Conservation (phyloP, 2,113 vertebrate species). For the Brienomyrus brachyistius region DNA sequence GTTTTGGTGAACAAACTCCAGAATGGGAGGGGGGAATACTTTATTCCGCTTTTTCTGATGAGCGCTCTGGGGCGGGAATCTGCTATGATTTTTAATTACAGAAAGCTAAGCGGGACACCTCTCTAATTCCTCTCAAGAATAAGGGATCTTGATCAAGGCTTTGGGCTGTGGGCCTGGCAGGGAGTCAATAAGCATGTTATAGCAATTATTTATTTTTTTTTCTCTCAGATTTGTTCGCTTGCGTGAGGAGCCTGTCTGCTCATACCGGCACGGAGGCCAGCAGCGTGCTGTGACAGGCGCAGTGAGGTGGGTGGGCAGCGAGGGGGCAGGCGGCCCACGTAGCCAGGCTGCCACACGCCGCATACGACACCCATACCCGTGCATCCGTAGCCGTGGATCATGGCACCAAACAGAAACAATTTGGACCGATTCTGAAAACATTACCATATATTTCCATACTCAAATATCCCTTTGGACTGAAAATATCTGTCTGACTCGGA, state of each 20-base stretch:
- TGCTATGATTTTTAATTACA: slow-evolving; percentile 45
- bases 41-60: slow-evolving; percentile 16
- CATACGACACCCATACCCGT: background rate
- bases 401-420: background rate
- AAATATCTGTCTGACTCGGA: background rate
- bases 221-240: slow-evolving; percentile 46
- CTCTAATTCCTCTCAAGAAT: slow-evolving; percentile 33
- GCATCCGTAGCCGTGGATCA: background rate
- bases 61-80: slow-evolving; percentile 20
- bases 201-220: slow-evolving; percentile 31
- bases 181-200: slow-evolving; percentile 54
- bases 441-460: background rate
- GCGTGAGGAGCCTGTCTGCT: slow-evolving; percentile 56
- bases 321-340: background rate
- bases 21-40: background rate
- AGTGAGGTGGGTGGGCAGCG: slow-evolving; percentile 2
- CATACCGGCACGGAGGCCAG: slow-evolving; percentile 45
- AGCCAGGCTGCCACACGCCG: background rate
- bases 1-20: slow-evolving; percentile 25
- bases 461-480: background rate
- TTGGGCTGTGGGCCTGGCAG: slow-evolving; percentile 42
- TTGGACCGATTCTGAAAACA: background rate
- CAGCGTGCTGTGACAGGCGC: slow-evolving; percentile 56
- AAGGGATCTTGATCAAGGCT: slow-evolving; percentile 23
- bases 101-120: slow-evolving; percentile 37